Base-by-base conservation (phyloP, 1,140 invertebrate genomes). In the Octopus sinensis region DNA sequence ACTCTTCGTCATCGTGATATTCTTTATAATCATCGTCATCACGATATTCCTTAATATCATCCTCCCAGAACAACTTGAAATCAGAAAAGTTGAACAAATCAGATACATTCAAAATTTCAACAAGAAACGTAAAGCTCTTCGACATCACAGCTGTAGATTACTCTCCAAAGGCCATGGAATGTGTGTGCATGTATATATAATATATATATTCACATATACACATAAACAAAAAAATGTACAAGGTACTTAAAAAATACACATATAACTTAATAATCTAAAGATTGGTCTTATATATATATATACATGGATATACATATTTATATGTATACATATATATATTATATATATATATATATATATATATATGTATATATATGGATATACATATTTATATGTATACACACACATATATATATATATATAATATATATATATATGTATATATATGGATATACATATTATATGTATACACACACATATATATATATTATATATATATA, bases 11-110 rank as follows among this genome's bases (percentile, higher is more conserved):
- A 73, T 73, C 68, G 17, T 23, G 68, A 73, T 73, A 73, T 13
- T 73, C 68, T 23, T 73, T 73, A 73, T 73, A 73, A 73, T 73
- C 68, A n/a, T 73, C 68, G 17, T 73, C 68, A 73, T 73, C 68
- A 73, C 30, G 68, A 73, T 73, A 73, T 3, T 73, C 68, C 68
- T 73, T 73, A 73, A 73, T 73, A 73, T 73, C 68, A 73, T 73
- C 68, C 68, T 73, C 68, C 68, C 68, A 73, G 68, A 73, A 73
- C 68, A 73, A 73, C 68, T 73, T 73, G 68, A 73, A 73, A 73
- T 73, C 68, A 73, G 68, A 73, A 73, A 73, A 73, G 68, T 73
- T 73, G 68, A 23, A 73, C 68, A 73, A 23, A 73, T 73, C 68
- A 73, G 68, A 73, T 73, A 73, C 68, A 73, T 73, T 73, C 13